A percentile compares a stretch with the other conserved stretches of the same genome.
Conservation (phyloP, 2,888 invertebrate genomes). For the Dasysyrphus tricinctus region DNA sequence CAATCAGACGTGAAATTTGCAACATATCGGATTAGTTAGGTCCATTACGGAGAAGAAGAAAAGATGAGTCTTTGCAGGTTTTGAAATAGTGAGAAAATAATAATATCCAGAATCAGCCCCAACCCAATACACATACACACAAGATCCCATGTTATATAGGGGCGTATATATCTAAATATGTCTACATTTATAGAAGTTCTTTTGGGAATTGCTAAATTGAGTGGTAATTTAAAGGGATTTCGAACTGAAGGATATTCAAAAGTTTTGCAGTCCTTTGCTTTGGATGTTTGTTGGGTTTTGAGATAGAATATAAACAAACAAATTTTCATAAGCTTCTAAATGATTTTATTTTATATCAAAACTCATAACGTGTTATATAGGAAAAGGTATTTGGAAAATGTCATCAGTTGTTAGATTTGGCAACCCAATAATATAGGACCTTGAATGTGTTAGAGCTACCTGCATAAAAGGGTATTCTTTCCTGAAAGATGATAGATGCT, state of each 20-base stretch:
- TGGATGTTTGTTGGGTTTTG: conserved; percentile 11
- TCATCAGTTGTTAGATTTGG: background rate
- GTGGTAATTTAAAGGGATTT: conserved; percentile 53
- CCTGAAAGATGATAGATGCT: too few species aligned
- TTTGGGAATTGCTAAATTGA: conserved; percentile 56
- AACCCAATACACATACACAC: background rate
- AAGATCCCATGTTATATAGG: too few species aligned
- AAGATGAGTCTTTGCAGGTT: conserved; percentile 53
- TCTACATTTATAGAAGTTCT: conserved; percentile 1
- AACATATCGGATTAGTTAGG: conserved; percentile 75
- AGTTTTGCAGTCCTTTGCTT: conserved; percentile 46
- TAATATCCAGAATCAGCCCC: background rate
- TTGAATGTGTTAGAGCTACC: too few species aligned
- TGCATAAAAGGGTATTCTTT: too few species aligned
- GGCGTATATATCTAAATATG: background rate
- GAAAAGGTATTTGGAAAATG: background rate
- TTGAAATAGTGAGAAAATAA: conserved; percentile 60
- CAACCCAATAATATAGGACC: background rate
- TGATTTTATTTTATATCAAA: conserved; percentile 7
- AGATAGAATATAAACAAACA: background rate
- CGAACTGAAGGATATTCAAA: conserved; percentile 54
- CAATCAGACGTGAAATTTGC: conserved; percentile 75
- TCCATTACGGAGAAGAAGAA: conserved; percentile 62
- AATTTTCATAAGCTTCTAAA: background rate
- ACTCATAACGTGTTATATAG: background rate